phyloP scores from a whole-genome alignment of 2,888 invertebrate species.

The Xanthorhoe spadicearia region DNA sequence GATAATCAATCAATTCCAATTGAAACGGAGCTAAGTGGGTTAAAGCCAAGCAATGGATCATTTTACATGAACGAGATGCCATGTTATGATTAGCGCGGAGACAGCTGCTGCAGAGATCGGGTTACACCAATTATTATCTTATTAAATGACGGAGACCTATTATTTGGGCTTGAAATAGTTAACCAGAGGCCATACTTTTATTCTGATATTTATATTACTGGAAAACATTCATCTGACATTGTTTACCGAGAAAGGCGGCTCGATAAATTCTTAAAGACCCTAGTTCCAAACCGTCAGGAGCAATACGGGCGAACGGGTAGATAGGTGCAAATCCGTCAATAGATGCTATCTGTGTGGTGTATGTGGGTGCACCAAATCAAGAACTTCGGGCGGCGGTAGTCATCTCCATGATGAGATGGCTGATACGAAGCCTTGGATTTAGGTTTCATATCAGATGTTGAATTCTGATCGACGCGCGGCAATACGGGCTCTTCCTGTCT shows the following conservation, averaged over 20 bases:
- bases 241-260: not conserved
- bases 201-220: too few relatives aligned
- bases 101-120: not conserved
- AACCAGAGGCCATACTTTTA: too few relatives aligned
- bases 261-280: not conserved
- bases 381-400: not conserved
- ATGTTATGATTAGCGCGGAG: not conserved
- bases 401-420: not conserved
- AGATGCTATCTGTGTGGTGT: not conserved
- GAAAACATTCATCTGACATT: not conserved
- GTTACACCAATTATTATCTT: not conserved
- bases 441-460: not conserved
- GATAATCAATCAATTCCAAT: constrained; percentile 1
- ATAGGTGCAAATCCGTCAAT: not conserved
- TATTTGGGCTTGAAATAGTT: not conserved
- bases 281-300: not conserved
- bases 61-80: constrained; percentile 1
- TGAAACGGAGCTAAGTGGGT: constrained; percentile 3
- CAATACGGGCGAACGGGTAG: not conserved
- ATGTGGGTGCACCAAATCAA: not conserved
- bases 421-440: not conserved
- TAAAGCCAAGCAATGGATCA: not conserved
- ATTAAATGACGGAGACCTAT: not conserved
- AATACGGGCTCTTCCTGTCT: not conserved
- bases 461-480: not conserved